Conservation (phyloP, 2,888 invertebrate genomes). For the Parascotia fuliginaria region DNA sequence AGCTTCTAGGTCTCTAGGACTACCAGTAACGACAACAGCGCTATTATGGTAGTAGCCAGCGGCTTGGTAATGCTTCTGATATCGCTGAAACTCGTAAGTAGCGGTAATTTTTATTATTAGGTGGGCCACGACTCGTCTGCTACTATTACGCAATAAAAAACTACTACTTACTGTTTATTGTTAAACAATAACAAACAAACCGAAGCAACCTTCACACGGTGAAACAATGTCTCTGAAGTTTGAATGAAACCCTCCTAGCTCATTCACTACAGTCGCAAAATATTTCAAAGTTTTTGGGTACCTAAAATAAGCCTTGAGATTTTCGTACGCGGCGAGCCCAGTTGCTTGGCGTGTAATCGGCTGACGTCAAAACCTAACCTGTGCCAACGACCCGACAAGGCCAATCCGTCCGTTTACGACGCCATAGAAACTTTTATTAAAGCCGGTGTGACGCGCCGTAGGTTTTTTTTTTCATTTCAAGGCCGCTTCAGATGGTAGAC, state of each 20-base stretch:
- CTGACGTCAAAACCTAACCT: constrained; percentile 62
- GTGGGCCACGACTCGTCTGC: too few species aligned
- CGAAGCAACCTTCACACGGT: neutral
- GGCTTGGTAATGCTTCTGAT: too few species aligned
- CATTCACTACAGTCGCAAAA: constrained; percentile 6
- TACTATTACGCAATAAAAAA: too few species aligned
- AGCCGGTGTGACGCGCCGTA: constrained; percentile 46
- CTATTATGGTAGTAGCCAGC: too few species aligned
- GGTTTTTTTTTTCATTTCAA: constrained; percentile 35
- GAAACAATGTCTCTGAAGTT: neutral
- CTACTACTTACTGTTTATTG: too few species aligned
- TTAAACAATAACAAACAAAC: neutral
- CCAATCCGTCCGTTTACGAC: constrained; percentile 56
- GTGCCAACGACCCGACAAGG: constrained; percentile 67
- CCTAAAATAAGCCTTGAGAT: constrained; percentile 31
- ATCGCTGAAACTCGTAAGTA: too few species aligned
- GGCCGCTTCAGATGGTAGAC: constrained; percentile 16
- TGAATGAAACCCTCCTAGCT: constrained; percentile 3
- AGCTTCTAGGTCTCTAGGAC: too few species aligned
- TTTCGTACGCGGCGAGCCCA: constrained; percentile 33
- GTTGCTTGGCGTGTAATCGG: constrained; percentile 47
- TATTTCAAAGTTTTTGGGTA: constrained; percentile 19
- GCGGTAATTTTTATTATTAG: too few species aligned
- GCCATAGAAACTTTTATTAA: constrained; percentile 56
- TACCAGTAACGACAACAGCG: too few species aligned